Evolutionary conservation across 2,797 vertebrate genomes (phyloP).

Genomic region (Tangara arthus): DNA sequence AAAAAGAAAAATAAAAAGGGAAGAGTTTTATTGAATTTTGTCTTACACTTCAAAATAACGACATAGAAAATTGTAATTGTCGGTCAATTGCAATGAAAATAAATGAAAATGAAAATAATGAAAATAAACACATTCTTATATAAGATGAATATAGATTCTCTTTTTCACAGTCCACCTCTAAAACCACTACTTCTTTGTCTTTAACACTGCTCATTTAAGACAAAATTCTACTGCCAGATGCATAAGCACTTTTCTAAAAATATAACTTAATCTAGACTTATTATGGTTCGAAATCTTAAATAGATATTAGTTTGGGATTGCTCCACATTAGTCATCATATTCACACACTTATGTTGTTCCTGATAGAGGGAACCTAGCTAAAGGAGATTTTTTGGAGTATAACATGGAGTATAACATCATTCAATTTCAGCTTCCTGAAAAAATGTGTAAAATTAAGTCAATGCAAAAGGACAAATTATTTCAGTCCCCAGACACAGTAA

Average conservation of each 20-base stretch:
- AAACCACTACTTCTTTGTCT: background rate
- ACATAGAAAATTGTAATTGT: background rate
- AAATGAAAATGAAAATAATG: background rate
- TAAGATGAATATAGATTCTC: background rate
- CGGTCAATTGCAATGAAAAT: background rate
- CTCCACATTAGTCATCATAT: background rate
- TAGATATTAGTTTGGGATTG: background rate
- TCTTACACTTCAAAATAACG: background rate
- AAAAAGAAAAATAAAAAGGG: background rate
- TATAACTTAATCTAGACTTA: background rate
- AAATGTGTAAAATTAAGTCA: slow-evolving; percentile 14
- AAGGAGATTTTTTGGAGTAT: background rate
- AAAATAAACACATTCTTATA: background rate
- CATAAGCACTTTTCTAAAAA: background rate
- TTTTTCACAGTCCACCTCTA: background rate
- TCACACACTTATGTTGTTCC: background rate
- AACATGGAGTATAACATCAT: background rate
- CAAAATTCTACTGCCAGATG: background rate
- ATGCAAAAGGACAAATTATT: background rate
- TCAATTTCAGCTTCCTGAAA: background rate
- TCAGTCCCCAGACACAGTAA: background rate
- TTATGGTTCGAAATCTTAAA: background rate
- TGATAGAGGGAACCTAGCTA: background rate
- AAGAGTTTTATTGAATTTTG: background rate
- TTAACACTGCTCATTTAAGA: background rate